phyloP scores from a whole-genome alignment of 2,113 vertebrate genomes.

The Emydocephalus ijimae region DNA sequence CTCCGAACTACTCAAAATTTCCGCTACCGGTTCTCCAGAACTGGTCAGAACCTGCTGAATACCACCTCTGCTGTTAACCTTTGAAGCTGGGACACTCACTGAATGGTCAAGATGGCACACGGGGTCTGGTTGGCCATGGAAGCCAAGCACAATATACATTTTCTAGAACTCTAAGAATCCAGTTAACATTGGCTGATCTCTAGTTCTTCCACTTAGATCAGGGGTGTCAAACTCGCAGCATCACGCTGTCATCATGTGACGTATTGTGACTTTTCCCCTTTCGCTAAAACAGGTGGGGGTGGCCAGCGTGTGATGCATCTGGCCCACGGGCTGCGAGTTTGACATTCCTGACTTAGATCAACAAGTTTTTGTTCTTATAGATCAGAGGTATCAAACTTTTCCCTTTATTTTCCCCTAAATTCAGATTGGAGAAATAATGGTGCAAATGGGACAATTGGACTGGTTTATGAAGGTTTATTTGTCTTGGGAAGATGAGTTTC shows the following conservation, averaged over 20 bases:
- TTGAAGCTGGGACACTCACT: neutral
- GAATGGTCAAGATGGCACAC: neutral
- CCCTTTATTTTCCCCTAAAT: neutral
- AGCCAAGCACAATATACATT: neutral
- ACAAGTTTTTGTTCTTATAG: neutral
- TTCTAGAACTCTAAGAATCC: neutral
- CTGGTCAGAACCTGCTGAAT: too few relatives aligned
- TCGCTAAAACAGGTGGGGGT: too few relatives aligned
- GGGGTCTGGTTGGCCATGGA: neutral
- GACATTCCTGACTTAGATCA: neutral
- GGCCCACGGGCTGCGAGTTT: too few relatives aligned
- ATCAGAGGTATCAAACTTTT: neutral
- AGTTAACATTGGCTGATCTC: neutral
- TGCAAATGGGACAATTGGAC: neutral
- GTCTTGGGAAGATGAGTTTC: neutral
- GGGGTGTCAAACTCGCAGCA: too few relatives aligned
- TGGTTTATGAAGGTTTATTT: neutral
- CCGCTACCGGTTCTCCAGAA: too few relatives aligned
- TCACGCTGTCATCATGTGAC: too few relatives aligned
- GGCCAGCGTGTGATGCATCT: too few relatives aligned
- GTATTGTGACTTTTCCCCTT: too few relatives aligned
- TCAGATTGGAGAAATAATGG: neutral
- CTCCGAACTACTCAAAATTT: too few relatives aligned
- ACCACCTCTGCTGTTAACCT: neutral
- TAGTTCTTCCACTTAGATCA: neutral